Conservation (phyloP, 2,888 invertebrate genomes). For the Cephus runcator region DNA sequence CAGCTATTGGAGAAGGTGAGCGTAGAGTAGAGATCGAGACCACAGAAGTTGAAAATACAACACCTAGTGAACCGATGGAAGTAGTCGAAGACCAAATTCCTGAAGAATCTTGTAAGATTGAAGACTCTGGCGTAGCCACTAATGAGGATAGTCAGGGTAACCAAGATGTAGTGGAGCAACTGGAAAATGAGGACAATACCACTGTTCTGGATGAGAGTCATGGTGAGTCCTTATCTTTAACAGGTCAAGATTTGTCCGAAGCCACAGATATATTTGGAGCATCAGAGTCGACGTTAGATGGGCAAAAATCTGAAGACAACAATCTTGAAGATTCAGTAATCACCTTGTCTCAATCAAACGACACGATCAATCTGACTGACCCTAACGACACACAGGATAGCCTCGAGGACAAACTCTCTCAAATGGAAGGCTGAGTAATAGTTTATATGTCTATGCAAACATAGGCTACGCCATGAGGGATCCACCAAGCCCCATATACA, state of each 20-base stretch:
- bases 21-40: background rate
- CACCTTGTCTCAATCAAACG: conserved; percentile 44
- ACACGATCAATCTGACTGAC: conserved; percentile 58
- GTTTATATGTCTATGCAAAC: background rate
- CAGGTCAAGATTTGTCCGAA: conserved; percentile 42
- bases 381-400: conserved; percentile 62
- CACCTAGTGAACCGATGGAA: conserved; percentile 5
- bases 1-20: conserved; percentile 27
- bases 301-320: conserved; percentile 23
- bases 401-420: conserved; percentile 60
- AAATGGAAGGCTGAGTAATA: conserved; percentile 53
- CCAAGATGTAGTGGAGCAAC: conserved; percentile 24
- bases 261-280: conserved; percentile 50
- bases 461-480: background rate
- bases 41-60: background rate
- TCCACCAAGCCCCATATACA: background rate
- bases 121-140: background rate
- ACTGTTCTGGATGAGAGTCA: conserved; percentile 19
- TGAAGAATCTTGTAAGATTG: background rate
- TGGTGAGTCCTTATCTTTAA: conserved; percentile 14
- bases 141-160: conserved; percentile 4
- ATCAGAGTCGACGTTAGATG: conserved; percentile 28
- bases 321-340: conserved; percentile 49
- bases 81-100: conserved; percentile 8
- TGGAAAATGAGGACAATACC: conserved; percentile 2